Evolutionary conservation across 1,140 invertebrate genomes (phyloP).

Genomic region (Tyrophagus putrescentiae): DNA sequence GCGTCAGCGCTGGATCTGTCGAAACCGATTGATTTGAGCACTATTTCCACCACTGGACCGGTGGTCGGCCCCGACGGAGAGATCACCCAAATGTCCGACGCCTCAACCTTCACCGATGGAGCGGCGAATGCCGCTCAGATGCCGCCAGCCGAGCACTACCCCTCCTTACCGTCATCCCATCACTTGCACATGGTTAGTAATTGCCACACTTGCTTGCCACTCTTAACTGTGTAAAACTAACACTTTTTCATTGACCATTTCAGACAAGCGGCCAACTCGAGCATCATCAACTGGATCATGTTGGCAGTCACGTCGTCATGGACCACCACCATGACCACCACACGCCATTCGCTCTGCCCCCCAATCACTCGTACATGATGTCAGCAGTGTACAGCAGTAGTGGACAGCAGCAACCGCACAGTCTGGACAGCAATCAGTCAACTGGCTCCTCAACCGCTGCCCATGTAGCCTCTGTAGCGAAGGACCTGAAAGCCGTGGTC

Average conservation of each 20-base stretch:
- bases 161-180: no score
- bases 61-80: not conserved
- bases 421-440: not conserved
- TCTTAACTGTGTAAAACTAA: no score
- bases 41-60: not conserved
- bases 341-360: no score
- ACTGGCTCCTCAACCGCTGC: not conserved
- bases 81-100: constrained; percentile 1
- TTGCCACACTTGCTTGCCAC: no score
- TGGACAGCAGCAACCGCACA: not conserved
- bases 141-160: no score
- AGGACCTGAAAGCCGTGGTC: not conserved
- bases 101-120: not conserved
- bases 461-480: not conserved
- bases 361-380: no score
- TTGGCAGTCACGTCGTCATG: not conserved
- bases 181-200: no score
- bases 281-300: not conserved
- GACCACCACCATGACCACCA: not conserved
- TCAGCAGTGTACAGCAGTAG: no score
- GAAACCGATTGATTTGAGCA: not conserved
- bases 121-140: not conserved
- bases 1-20: constrained; percentile 14
- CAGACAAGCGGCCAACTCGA: no score
- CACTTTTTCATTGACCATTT: no score